Evolutionary conservation across 2,113 vertebrate genomes (phyloP), one percentile per base, ranked within the genome.

Genomic region (Osmerus mordax): DNA sequence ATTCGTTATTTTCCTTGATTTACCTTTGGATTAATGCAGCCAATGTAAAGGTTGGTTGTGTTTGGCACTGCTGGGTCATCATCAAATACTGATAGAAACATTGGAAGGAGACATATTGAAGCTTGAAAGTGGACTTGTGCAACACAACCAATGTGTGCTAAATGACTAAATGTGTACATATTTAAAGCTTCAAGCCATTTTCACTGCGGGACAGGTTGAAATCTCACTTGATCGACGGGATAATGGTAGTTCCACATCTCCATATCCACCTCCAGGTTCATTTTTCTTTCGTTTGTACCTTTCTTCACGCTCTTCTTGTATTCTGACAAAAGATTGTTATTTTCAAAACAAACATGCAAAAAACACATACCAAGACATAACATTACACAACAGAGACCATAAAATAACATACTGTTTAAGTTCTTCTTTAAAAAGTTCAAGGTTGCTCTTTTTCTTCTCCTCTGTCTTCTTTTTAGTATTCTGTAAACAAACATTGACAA

Each of bases 11-110:
- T 56, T 56, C n/a, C 19, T 21, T 29, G 2, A 18, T 55, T 77
- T 86, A 94, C 93, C 92, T 93, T 93, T 67, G 91, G 92, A 76
- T 91, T 94, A 56, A 94, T 93, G 85, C 91, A 93, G 84, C 90
- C 92, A 19, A 94, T 92, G 80, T 93, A 94, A 65, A 94, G 87
- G 81, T 94, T 94, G 23, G 93, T 94, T 52, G 91, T 92, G 67
- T 83, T 88, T 41, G 92, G 92, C 71, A 90, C 82, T 0, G 85
- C 87, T 19, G 90, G 78, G 85, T 94, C 92, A 69, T 94, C 92
- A 55, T 93, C 93, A 64, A 93, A 86, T 6, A 86, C 93, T 92
- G 69, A 7, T 71, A 61, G 29, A 64, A 92, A 86, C 4, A 86
- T 92, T 92, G 67, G 4, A 75, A 61, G 29, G 3, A 51, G 69